These are phyloP conservation scores for Argya squamiceps DNA, from an alignment of 2,797 vertebrate species.

Conservation along the genomic window DNA sequence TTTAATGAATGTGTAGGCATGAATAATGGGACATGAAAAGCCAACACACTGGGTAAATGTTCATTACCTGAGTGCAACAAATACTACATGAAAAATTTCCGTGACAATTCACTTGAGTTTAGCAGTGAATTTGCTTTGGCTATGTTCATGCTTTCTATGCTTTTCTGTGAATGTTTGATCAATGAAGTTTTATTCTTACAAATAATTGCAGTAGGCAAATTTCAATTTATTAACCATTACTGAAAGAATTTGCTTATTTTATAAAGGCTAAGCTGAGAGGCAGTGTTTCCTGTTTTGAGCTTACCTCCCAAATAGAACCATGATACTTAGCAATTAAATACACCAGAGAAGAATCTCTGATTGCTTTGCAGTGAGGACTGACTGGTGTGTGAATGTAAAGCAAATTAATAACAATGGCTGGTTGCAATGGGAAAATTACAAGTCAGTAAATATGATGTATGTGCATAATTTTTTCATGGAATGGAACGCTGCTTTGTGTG, in stretches of 20 bases:
- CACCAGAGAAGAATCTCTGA: background rate
- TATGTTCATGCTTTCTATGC: background rate
- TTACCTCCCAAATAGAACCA: background rate
- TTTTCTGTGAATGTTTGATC: background rate
- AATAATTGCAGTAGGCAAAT: constrained; percentile 32
- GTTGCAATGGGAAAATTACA: background rate
- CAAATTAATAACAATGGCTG: constrained; percentile 5
- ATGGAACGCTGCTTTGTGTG: background rate
- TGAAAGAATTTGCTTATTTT: background rate
- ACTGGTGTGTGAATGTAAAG: background rate
- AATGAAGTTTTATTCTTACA: constrained; percentile 4
- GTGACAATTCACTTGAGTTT: constrained; percentile 28
- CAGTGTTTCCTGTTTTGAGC: background rate
- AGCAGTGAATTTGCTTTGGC: constrained; percentile 39
- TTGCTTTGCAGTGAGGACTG: background rate
- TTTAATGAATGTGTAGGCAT: constrained; percentile 46
- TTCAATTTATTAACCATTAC: background rate
- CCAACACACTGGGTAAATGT: constrained; percentile 30
- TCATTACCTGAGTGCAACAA: constrained; percentile 54
- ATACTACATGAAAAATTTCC: constrained; percentile 20
- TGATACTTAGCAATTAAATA: background rate
- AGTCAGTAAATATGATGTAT: background rate
- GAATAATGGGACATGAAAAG: constrained; percentile 44
- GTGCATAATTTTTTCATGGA: background rate
- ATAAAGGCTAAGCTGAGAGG: background rate